phyloP scores from a whole-genome alignment of 2,113 vertebrate species.

The Astur gentilis region DNA sequence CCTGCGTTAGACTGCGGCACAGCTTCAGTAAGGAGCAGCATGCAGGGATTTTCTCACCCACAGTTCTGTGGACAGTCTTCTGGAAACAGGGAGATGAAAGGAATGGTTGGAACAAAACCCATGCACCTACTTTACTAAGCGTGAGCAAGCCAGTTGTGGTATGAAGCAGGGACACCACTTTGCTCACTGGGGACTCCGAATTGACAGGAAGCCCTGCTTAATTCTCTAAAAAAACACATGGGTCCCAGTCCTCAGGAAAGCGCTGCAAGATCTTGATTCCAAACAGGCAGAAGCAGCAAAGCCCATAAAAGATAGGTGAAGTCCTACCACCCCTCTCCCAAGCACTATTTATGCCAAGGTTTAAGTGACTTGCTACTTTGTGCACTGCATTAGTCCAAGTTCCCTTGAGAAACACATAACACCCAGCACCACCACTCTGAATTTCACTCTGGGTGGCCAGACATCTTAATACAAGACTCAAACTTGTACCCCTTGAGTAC shows the following conservation, averaged over 20 bases:
- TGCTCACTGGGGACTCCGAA: background rate
- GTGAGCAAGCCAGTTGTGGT: background rate
- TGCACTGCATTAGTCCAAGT: background rate
- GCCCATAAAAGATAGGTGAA: rapidly evolving
- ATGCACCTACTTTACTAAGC: background rate
- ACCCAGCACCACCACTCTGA: background rate
- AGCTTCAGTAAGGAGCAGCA: background rate
- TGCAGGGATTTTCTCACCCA: background rate
- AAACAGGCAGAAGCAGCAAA: background rate
- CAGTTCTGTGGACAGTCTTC: background rate
- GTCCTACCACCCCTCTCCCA: background rate
- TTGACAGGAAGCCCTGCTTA: background rate
- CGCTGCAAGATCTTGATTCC: background rate
- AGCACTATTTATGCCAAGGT: background rate
- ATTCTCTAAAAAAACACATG: background rate
- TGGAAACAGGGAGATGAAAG: background rate
- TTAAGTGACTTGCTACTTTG: background rate
- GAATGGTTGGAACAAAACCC: background rate
- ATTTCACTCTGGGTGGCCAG: background rate
- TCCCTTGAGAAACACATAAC: rapidly evolving
- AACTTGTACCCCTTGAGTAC: background rate
- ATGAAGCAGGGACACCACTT: background rate
- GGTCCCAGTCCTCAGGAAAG: background rate
- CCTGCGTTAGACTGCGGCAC: background rate
- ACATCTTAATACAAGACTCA: background rate